These are phyloP conservation scores for Serrognathus titanus DNA, from an alignment of 2,888 invertebrate species.

Conservation along the genomic window DNA sequence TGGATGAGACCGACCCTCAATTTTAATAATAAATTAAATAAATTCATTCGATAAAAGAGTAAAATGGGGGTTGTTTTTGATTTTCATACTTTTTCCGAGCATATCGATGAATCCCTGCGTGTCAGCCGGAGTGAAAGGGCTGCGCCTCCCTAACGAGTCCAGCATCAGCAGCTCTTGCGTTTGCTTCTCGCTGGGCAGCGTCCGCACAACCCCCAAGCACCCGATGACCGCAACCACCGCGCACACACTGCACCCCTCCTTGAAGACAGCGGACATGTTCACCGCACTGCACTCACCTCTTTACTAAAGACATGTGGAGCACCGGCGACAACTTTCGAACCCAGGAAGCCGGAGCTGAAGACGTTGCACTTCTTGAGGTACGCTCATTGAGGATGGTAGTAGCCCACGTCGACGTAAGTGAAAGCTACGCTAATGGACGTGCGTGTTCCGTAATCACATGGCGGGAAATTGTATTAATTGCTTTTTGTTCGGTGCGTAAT, in stretches of 20 bases:
- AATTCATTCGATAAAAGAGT: no score
- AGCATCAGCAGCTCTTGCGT: slow-evolving; percentile 73
- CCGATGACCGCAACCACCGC: slow-evolving; percentile 26
- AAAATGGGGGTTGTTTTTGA: no score
- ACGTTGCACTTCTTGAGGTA: slow-evolving; percentile 21
- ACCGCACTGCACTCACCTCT: slow-evolving; percentile 36
- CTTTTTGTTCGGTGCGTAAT: no score
- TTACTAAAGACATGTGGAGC: slow-evolving; percentile 39
- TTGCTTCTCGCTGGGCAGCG: slow-evolving; percentile 60
- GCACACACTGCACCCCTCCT: slow-evolving; percentile 28
- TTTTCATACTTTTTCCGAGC: slow-evolving; percentile 73
- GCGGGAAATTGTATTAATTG: no score
- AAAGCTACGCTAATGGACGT: slow-evolving; percentile 34
- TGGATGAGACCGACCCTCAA: no score
- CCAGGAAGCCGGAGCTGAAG: slow-evolving; percentile 35
- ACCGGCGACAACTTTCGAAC: slow-evolving; percentile 34
- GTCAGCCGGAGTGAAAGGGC: slow-evolving; percentile 54
- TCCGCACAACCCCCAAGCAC: slow-evolving; percentile 35
- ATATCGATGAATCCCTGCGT: slow-evolving; percentile 76
- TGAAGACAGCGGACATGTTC: slow-evolving; percentile 34
- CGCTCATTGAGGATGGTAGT: slow-evolving; percentile 28
- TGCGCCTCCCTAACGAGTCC: slow-evolving; percentile 68
- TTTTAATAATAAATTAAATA: no score
- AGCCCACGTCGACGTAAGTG: slow-evolving; percentile 35
- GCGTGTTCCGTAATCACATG: slow-evolving; percentile 16